Conservation (phyloP, 2,797 vertebrate genomes). For the Rallus crepitans region DNA sequence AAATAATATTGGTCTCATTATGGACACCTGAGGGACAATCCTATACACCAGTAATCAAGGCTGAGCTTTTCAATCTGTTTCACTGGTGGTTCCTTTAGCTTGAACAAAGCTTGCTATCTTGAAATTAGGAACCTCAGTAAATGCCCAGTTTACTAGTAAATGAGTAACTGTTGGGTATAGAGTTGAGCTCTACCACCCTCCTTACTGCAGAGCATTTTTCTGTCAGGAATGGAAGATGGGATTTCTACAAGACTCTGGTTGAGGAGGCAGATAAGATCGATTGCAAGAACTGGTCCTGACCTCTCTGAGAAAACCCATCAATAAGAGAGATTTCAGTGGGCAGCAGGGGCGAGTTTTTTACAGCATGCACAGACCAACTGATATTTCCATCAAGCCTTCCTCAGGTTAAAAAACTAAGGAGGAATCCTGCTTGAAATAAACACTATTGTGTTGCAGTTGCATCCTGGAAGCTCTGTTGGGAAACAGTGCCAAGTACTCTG, state of each 20-base stretch:
- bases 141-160: background rate
- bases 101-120: background rate
- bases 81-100: background rate
- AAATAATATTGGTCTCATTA: too few relatives aligned
- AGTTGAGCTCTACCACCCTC: background rate
- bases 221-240: background rate
- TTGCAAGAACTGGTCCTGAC: background rate
- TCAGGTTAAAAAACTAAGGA: background rate
- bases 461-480: background rate
- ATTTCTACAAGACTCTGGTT: background rate
- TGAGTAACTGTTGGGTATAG: background rate
- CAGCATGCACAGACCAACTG: background rate
- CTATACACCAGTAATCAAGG: rapidly evolving
- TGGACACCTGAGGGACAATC: too few relatives aligned
- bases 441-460: background rate
- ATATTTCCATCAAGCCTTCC: background rate
- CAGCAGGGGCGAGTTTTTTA: background rate
- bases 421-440: conserved; percentile 2
- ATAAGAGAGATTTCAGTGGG: rapidly evolving
- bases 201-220: background rate
- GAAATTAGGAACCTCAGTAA: background rate
- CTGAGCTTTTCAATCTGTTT: background rate
- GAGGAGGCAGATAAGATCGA: background rate
- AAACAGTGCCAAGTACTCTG: background rate
- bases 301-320: background rate